These are phyloP conservation scores for Podarcis siculus DNA, from an alignment of 2,797 vertebrate genomes.

Conservation along the genomic window DNA sequence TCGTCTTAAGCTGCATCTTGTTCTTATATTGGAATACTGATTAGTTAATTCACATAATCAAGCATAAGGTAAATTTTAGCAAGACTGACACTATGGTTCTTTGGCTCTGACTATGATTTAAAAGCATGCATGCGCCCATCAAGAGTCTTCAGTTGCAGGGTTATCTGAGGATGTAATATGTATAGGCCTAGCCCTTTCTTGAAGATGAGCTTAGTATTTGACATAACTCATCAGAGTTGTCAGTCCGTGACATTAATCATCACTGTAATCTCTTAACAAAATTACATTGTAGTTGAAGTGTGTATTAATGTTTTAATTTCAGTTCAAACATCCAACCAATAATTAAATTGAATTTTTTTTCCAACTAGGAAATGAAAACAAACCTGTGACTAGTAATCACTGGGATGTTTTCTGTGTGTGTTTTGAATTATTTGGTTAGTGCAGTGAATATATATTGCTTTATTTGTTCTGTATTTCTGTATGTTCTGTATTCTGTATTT, in stretches of 20 bases:
- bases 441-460: not conserved
- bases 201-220: not conserved
- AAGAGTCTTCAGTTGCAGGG: not conserved
- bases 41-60: not conserved
- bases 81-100: not conserved
- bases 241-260: not conserved
- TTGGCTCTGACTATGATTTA: not conserved
- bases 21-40: not conserved
- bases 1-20: not conserved
- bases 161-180: not conserved
- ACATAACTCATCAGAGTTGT: not conserved
- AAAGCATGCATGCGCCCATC: too few species aligned
- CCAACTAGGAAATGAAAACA: not conserved
- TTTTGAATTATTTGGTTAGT: not conserved
- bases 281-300: not conserved
- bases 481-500: not conserved
- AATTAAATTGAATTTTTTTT: not conserved
- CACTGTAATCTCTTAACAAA: not conserved
- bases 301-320: not conserved
- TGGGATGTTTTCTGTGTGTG: not conserved
- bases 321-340: not conserved
- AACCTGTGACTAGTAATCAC: not conserved
- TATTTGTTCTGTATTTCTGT: not conserved
- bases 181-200: not conserved
- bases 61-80: not conserved